Base-by-base conservation (phyloP, 1,140 invertebrate genomes). In the Philopotamus ludificatus region DNA sequence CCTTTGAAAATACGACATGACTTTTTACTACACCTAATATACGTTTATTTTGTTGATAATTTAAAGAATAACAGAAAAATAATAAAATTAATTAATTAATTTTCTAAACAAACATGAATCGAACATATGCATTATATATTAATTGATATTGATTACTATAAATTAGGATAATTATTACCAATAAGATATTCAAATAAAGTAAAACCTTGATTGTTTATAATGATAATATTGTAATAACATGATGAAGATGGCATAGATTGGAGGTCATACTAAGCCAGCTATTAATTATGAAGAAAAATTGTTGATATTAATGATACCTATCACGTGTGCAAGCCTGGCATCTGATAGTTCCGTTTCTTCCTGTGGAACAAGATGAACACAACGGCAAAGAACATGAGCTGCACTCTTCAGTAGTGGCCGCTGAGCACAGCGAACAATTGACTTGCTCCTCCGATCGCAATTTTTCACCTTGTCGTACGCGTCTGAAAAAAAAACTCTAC, bases 401-500 rank as follows among this genome's bases (percentile, higher is more conserved):
- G 47, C 67, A 70, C 23, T 25, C 21, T 4, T 12, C 39, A 45
- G 16, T 26, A 15, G 41, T 50, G 9, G 26, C 20, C 22, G 15
- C 8, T 34, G 23, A 21, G 53, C 64, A 66, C 22, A 41, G 45
- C 10, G 53, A 45, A 18, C 67, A 70, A 3, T 15, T 16, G 1
- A 39, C n/a, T n/a, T 10, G 22, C 34, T 45, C 23, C 21, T 55
- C 58, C 1, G 12, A n/a, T 10, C 44, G 22, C 0, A 66, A 12
- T 20, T 65, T 41, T 53, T 60, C 26, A 20, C 47, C 44, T 16
- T 42, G 51, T 15, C 62, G 39, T 1, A 66, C 54, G 8, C 67
- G 63, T 42, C 67, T 70, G 55, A 59, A 70, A 70, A 15, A 44
- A 55, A 22, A 57, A n/a, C n/a, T n/a, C n/a, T n/a, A n/a, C n/a